These are phyloP conservation scores for Volucella bombylans DNA, from an alignment of 2,888 invertebrate genomes.

Conservation along the genomic window DNA sequence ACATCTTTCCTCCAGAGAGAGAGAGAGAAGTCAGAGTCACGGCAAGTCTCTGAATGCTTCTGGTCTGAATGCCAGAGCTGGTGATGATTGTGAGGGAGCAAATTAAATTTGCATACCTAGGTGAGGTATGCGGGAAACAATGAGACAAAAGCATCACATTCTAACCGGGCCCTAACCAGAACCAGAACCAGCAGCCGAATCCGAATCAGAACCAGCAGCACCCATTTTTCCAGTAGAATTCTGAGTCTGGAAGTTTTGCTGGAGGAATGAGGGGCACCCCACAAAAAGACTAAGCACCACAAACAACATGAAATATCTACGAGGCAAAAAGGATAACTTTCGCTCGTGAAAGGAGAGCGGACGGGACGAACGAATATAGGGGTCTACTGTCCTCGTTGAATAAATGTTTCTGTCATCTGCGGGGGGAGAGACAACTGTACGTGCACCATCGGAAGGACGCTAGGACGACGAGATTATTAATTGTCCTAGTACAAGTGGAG, in stretches of 20 bases:
- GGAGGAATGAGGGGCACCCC: neutral
- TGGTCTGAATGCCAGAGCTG: neutral
- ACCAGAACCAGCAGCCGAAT: neutral
- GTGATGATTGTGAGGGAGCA: conserved; percentile 61
- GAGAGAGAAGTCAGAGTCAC: neutral
- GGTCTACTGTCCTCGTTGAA: conserved; percentile 5
- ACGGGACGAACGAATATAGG: conserved; percentile 23
- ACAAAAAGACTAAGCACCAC: conserved; percentile 56
- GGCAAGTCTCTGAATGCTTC: neutral
- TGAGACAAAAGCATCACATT: neutral
- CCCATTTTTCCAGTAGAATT: neutral
- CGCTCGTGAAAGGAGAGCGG: neutral
- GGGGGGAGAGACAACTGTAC: conserved; percentile 13
- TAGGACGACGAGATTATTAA: conserved; percentile 66
- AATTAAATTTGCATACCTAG: conserved; percentile 62
- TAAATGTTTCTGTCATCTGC: conserved; percentile 59
- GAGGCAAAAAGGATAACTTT: conserved; percentile 57
- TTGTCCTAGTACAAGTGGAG: conserved; percentile 66
- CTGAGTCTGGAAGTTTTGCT: neutral
- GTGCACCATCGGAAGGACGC: too few relatives aligned
- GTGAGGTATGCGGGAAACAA: neutral
- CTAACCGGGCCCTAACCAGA: too few relatives aligned
- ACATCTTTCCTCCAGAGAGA: neutral
- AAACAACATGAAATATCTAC: conserved; percentile 66
- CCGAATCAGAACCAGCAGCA: neutral